A percentile compares a stretch with the other conserved stretches of the same genome.
Evolutionary conservation across 2,888 invertebrate species (phyloP).

Genomic region (Iselma pallidipennis): DNA sequence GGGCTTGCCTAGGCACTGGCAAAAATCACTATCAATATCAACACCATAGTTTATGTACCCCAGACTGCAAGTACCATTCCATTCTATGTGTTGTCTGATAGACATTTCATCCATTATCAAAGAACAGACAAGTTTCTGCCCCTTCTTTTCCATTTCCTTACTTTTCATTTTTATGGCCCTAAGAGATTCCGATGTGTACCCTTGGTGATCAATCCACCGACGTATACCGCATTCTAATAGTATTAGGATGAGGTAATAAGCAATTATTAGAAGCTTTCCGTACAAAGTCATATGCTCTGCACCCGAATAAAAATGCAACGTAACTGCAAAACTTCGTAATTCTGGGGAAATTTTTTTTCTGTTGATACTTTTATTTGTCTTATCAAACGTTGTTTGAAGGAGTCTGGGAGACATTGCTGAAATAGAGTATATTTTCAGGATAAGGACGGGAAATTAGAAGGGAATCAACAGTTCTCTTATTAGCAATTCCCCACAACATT

Average conservation of each 20-base stretch:
- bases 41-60: conserved; percentile 22
- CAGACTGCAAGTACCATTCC: conserved; percentile 12
- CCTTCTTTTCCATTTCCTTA: conserved; percentile 7
- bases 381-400: not conserved
- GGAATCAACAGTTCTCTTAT: too few species aligned
- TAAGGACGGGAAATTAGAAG: too few species aligned
- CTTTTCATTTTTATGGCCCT: conserved; percentile 21
- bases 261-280: conserved; percentile 5
- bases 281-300: conserved; percentile 8
- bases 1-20: conserved; percentile 15
- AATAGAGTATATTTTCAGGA: too few species aligned
- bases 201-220: conserved; percentile 31
- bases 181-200: conserved; percentile 29
- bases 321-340: conserved; percentile 3
- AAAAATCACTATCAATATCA: conserved; percentile 14
- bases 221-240: conserved; percentile 32
- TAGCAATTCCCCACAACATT: too few species aligned
- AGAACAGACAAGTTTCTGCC: conserved; percentile 9
- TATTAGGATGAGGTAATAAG: conserved; percentile 33
- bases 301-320: conserved; percentile 10
- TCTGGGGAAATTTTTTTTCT: conserved; percentile 3
- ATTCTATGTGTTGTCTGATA: conserved; percentile 25
- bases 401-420: conserved; percentile 7
- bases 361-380: not conserved
- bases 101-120: conserved; percentile 30